Percentiles rank a stretch among this genome's conserved stretches.
Conservation (phyloP, 35 echinoderm and acorn worm species). For the Amphiura filiformis region DNA sequence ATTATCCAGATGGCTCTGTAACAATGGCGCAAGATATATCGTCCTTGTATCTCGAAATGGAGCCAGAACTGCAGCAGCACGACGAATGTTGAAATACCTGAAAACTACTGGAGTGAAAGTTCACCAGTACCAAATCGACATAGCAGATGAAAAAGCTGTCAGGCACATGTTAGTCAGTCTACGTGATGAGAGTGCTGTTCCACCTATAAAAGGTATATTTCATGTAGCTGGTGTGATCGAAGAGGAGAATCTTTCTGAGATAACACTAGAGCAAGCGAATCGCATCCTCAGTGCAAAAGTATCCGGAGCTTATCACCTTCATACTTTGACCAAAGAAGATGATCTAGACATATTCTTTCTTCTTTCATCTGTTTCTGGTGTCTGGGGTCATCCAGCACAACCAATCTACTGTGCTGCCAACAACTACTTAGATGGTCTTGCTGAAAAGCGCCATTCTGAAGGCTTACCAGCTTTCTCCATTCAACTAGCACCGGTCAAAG, state of each 20-base stretch:
- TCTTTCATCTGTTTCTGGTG: constrained; percentile 44
- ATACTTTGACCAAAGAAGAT: constrained; percentile 36
- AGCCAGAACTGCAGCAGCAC: constrained; percentile 18
- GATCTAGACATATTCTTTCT: constrained; percentile 65
- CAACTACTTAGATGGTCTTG: constrained; percentile 39
- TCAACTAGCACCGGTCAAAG: constrained; percentile 60
- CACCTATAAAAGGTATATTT: constrained; percentile 61
- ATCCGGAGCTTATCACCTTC: constrained; percentile 26
- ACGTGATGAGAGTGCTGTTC: constrained; percentile 4
- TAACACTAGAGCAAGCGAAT: constrained; percentile 25
- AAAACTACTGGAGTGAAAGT: constrained; percentile 41
- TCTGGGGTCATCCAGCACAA: constrained; percentile 72
- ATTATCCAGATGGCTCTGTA: constrained; percentile 68
- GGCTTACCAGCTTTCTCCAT: constrained; percentile 66
- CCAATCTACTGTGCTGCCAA: constrained; percentile 53
- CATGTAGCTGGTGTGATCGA: constrained; percentile 57
- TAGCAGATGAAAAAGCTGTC: not conserved
- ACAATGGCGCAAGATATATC: constrained; percentile 79
- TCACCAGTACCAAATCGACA: constrained; percentile 29
- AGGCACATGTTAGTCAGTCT: not conserved
- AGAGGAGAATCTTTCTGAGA: constrained; percentile 28
- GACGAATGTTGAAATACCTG: constrained; percentile 47
- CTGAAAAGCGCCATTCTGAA: constrained; percentile 31
- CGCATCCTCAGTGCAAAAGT: constrained; percentile 48
- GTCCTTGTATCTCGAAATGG: constrained; percentile 50